Evolutionary conservation across 2,888 invertebrate species (phyloP).

Genomic region (Nymphalis c-album): DNA sequence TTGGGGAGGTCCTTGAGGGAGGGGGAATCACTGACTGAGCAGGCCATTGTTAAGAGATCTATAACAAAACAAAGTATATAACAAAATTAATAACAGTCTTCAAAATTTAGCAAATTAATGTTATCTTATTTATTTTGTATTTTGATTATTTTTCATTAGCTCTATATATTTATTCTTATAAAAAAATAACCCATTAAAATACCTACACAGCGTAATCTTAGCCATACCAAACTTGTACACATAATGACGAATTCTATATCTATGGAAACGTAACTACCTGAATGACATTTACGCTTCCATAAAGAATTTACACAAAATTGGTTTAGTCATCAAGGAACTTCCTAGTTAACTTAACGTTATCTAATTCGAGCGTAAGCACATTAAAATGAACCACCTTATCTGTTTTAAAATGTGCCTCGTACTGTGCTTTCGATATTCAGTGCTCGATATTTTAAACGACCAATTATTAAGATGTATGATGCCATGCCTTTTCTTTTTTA

Average conservation of each 20-base stretch:
- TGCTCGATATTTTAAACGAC: too few species aligned
- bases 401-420: not conserved
- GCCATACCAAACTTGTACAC: not conserved
- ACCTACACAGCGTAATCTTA: not conserved
- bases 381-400: constrained; percentile 11
- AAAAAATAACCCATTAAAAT: not conserved
- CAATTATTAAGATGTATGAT: too few species aligned
- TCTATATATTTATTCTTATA: too few species aligned
- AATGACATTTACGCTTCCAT: constrained; percentile 31
- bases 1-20: constrained; percentile 95
- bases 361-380: constrained; percentile 12
- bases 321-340: constrained; percentile 41
- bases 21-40: constrained; percentile 84
- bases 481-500: too few species aligned
- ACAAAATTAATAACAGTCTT: not conserved
- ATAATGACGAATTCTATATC: not conserved
- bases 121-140: not conserved
- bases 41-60: constrained; percentile 73
- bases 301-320: constrained; percentile 38
- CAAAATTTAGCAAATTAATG: too few species aligned
- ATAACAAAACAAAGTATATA: constrained; percentile 42
- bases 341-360: constrained; percentile 30
- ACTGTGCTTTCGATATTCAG: too few species aligned
- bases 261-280: too few species aligned
- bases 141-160: too few species aligned